Percentiles rank a stretch among this genome's conserved stretches.
Conservation (phyloP, 1,140 invertebrate species). For the Neelides sp. region DNA sequence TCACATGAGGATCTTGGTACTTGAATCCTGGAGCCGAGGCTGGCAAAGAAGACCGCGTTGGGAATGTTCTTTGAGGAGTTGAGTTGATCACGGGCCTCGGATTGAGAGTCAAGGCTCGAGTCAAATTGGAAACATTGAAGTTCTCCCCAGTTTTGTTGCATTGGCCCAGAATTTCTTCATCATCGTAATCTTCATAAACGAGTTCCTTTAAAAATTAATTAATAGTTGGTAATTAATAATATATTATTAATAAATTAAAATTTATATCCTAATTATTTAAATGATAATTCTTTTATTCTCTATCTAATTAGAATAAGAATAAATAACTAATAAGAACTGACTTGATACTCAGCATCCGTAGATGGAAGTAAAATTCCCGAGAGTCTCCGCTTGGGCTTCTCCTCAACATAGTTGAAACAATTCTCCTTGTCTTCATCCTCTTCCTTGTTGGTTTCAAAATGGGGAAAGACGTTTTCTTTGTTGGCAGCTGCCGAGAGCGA, state of each 20-base stretch:
- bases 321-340: not conserved
- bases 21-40: too few species aligned
- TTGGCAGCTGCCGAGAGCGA: too few species aligned
- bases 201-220: not conserved
- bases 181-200: constrained; percentile 1
- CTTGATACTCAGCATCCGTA: not conserved
- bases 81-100: constrained; percentile 11
- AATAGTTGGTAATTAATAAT: not conserved
- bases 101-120: constrained; percentile 7
- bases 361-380: not conserved
- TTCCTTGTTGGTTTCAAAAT: not conserved
- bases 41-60: too few species aligned
- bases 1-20: too few species aligned
- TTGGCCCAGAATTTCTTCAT: not conserved
- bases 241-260: too few species aligned
- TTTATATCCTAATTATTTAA: too few species aligned
- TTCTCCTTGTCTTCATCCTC: not conserved
- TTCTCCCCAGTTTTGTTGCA: constrained; percentile 4
- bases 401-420: not conserved
- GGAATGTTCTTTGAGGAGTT: constrained; percentile 6
- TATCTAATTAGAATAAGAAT: too few species aligned
- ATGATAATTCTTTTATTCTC: too few species aligned
- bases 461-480: not conserved
- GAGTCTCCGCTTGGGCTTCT: not conserved
- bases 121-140: constrained; percentile 24